Percentiles rank a stretch among this genome's conserved stretches.
phyloP scores from a whole-genome alignment of 2,797 vertebrate genomes.

The Microctenopoma lineatum region DNA sequence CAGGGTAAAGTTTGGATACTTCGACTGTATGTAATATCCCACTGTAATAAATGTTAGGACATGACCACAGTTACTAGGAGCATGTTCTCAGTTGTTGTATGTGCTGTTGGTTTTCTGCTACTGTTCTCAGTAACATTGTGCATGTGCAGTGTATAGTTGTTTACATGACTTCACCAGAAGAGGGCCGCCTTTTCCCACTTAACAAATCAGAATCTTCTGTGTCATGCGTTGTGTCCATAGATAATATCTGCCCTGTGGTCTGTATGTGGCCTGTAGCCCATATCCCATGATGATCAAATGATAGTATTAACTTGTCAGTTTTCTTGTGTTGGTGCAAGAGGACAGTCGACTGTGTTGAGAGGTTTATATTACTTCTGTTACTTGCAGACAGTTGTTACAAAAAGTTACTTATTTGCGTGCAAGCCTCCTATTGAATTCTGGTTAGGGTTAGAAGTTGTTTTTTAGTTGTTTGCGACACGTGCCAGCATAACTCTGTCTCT shows the following conservation, averaged over 20 bases:
- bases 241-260: background rate
- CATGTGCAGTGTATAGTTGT: no score
- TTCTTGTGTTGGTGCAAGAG: background rate
- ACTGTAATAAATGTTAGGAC: background rate
- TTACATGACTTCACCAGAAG: slow-evolving; percentile 36
- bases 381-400: background rate
- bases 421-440: background rate
- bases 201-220: background rate
- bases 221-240: background rate
- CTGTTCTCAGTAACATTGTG: background rate
- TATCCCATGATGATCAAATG: background rate
- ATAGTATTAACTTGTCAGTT: background rate
- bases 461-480: no score
- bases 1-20: no score
- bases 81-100: background rate
- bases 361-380: background rate
- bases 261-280: background rate
- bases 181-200: slow-evolving; percentile 20
- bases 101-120: background rate
- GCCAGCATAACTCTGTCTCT: no score
- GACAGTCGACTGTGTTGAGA: background rate
- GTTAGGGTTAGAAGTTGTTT: no score
- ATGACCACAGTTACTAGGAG: background rate
- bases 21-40: no score
- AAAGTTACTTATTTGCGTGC: background rate